Percentiles rank a stretch among this genome's conserved stretches.
Evolutionary conservation across 2,113 vertebrate species (phyloP).

Genomic region (Ailuropoda melanoleuca): DNA sequence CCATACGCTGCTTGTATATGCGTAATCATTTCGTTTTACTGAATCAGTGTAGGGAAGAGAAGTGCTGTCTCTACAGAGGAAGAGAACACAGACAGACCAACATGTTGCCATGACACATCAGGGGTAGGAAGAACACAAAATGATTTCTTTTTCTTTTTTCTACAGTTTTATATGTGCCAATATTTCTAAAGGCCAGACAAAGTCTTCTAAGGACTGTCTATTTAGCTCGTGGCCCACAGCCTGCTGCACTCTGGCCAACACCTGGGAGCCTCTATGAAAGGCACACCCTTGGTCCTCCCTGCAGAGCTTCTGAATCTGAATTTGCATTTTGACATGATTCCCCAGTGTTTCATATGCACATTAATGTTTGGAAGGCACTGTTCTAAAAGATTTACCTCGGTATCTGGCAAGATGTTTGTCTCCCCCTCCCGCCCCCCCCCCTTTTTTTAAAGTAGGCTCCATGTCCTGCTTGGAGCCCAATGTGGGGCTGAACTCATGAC

Average conservation of each 20-base stretch:
- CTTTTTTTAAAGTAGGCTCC: background rate
- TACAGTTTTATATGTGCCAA: background rate
- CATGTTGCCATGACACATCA: background rate
- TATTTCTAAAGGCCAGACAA: background rate
- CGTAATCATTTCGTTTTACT: rapidly evolving
- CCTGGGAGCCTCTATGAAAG: background rate
- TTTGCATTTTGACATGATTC: background rate
- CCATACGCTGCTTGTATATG: rapidly evolving
- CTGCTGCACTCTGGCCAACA: rapidly evolving
- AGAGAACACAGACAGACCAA: background rate
- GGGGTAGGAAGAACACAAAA: background rate
- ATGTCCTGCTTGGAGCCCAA: background rate
- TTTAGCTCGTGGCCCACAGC: background rate
- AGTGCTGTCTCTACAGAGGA: background rate
- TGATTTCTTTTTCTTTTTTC: background rate
- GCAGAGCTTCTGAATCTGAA: background rate
- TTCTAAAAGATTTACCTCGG: background rate
- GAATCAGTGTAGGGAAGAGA: background rate
- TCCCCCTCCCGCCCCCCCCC: background rate
- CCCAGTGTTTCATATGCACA: background rate
- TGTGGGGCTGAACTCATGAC: background rate
- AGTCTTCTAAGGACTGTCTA: background rate
- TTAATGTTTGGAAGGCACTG: background rate
- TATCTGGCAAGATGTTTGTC: background rate
- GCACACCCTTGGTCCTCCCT: rapidly evolving